Conservation (phyloP, 2,888 invertebrate species). For the Apodemia mormo region DNA sequence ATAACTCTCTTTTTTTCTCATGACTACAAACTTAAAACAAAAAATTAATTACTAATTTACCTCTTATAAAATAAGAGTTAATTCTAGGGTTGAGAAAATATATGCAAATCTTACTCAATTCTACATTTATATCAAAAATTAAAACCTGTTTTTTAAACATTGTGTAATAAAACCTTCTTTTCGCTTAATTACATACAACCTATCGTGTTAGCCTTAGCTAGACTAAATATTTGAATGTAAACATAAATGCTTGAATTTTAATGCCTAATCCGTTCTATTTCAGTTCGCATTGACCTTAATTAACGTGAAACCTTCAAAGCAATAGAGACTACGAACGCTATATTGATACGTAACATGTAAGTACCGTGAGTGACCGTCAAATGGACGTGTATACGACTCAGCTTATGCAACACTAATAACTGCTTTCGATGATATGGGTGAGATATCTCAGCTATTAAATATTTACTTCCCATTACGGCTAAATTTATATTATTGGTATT, state of each 20-base stretch:
- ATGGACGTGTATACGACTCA: constrained; percentile 14
- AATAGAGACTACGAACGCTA: constrained; percentile 20
- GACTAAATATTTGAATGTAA: constrained; percentile 8
- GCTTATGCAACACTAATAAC: neutral
- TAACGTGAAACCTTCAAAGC: constrained; percentile 13
- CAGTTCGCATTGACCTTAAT: constrained; percentile 10
- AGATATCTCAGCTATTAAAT: neutral
- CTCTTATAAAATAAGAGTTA: neutral
- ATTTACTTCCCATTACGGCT: neutral
- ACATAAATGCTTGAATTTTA: constrained; percentile 8
- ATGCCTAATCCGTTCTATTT: constrained; percentile 11
- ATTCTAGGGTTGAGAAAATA: neutral
- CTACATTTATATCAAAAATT: too few relatives aligned
- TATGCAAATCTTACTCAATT: neutral
- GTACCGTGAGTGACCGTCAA: constrained; percentile 28
- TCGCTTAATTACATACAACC: neutral
- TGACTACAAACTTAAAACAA: too few relatives aligned
- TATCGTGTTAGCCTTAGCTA: neutral
- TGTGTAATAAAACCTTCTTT: neutral
- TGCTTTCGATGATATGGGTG: neutral
- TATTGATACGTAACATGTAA: constrained; percentile 24
- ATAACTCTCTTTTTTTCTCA: too few relatives aligned
- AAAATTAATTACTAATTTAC: too few relatives aligned
- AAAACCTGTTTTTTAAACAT: too few relatives aligned
- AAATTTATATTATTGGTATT: too few relatives aligned